Conservation (phyloP, 2,113 vertebrate genomes). For the Monopterus albus region DNA sequence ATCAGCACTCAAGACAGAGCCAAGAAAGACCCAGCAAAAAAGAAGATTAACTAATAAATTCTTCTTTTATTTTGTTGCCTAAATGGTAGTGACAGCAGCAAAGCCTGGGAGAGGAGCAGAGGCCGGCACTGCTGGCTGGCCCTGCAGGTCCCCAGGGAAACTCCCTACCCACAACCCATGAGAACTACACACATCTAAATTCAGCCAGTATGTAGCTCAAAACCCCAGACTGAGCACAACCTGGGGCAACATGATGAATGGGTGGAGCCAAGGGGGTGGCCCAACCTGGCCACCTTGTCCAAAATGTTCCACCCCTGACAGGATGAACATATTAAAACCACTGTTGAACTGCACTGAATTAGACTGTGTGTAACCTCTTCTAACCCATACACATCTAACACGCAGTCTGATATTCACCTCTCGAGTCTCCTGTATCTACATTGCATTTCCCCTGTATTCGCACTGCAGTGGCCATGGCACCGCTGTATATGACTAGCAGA, state of each 20-base stretch:
- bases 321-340: background rate
- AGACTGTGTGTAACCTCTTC: background rate
- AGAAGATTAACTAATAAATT: background rate
- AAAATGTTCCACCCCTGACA: too few relatives aligned
- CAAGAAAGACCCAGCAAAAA: background rate
- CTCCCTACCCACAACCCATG: constrained; percentile 1
- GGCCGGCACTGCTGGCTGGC: constrained; percentile 10
- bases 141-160: constrained; percentile 24
- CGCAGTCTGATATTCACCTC: background rate
- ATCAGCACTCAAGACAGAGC: background rate
- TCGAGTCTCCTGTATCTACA: background rate
- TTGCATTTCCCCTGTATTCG: background rate
- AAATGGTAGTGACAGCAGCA: background rate
- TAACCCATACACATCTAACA: background rate
- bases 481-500: background rate
- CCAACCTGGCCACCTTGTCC: too few relatives aligned
- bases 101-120: constrained; percentile 27
- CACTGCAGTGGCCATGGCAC: background rate
- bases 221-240: background rate
- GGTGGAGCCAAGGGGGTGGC: too few relatives aligned
- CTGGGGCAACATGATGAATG: background rate
- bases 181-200: constrained; percentile 6
- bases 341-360: background rate
- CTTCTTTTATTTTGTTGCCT: too few relatives aligned
- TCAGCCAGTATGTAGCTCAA: background rate